Conservation (phyloP, 2,797 vertebrate species). For the Mormyrus proboscirostris region DNA sequence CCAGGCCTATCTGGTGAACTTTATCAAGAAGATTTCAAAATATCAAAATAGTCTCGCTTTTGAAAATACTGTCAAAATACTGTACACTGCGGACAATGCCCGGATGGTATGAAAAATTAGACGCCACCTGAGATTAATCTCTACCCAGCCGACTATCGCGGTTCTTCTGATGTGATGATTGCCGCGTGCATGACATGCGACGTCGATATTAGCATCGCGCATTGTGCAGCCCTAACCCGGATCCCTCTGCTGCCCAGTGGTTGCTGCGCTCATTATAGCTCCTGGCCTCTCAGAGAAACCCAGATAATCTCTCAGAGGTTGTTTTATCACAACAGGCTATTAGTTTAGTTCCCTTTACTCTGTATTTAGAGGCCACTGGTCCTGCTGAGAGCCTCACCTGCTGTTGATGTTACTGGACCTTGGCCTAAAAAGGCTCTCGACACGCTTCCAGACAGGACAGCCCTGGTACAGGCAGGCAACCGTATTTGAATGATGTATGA, state of each 20-base stretch:
- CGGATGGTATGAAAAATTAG: not conserved
- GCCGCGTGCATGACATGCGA: not conserved
- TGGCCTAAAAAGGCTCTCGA: constrained; percentile 12
- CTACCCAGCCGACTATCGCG: not conserved
- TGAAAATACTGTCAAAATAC: not conserved
- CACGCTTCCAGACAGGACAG: constrained; percentile 22
- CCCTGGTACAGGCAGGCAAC: constrained; percentile 15
- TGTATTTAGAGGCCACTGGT: not conserved
- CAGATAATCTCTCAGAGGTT: not conserved
- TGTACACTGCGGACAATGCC: not conserved
- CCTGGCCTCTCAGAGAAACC: not conserved
- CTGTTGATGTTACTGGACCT: not conserved
- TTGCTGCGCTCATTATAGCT: not conserved
- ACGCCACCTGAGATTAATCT: not conserved
- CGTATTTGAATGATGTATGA: constrained; percentile 20
- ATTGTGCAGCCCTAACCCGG: not conserved
- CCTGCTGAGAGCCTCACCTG: not conserved
- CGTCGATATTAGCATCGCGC: not conserved
- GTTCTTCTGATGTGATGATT: not conserved
- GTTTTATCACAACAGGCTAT: not conserved
- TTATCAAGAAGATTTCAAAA: not conserved
- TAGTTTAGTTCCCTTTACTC: not conserved
- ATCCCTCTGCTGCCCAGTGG: not conserved
- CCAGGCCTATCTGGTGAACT: not conserved
- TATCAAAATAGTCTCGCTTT: not conserved